Evolutionary conservation across 1,140 invertebrate species (phyloP), one percentile per base, ranked within the genome.

Genomic region (Temnothorax nylanderi): DNA sequence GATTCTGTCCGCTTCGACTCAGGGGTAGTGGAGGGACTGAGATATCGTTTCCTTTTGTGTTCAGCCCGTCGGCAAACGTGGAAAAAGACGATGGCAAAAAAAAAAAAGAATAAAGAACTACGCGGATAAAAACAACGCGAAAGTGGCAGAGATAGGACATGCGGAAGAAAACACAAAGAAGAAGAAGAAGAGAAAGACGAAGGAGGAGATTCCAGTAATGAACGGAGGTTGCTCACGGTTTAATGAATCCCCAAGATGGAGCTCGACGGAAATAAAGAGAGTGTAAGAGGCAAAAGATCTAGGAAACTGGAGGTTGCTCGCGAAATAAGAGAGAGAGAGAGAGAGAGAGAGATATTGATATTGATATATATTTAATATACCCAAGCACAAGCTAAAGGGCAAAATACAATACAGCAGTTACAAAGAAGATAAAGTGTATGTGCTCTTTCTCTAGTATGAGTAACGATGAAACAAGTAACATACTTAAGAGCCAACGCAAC

Each of bases 221-320:
- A 82, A 89, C 51, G 80, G 51, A 41, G 75, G 69, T 76, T 89
- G 87, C 72, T 89, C 77, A 37, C 71, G 65, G 88, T 87, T 72
- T 87, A 90, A 87, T 90, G 88, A 90, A 90, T 90, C 72, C 85
- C 88, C 26, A 58, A 72, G 65, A 77, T 84, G 51, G 41, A 84
- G n/a, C 56, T 47, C 54, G 44, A 62, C 26, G 41, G 71, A 88
- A 87, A 81, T 72, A 87, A 75, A 87, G 76, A 64, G 32, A 87
- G 41, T 13, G 60, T 41, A 62, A 75, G 85, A 88, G 75, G 49
- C 18, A 69, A 78, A 71, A 54, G 54, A 16, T 56, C n/a, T 32
- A 71, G 1, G 32, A 26, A 37, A 41, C 7, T 58, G 21, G n/a
- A 47, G 34, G 26, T 49, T 44, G 65, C 10, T 58, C 51, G 47